Evolutionary conservation across 2,888 invertebrate species (phyloP).

Genomic region (Bellardia pandia): DNA sequence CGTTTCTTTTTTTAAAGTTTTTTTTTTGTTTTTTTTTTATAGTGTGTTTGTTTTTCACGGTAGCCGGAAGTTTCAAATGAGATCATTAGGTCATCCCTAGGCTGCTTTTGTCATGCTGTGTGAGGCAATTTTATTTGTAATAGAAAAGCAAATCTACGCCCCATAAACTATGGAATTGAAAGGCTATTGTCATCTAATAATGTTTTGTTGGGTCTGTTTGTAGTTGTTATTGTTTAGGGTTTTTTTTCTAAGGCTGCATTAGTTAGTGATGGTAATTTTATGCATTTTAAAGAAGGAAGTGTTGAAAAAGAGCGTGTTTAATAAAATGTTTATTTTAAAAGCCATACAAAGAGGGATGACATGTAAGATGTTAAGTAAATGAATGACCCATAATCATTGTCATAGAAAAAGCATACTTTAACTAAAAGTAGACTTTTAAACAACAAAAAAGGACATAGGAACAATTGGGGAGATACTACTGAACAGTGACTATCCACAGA

Average conservation of each 20-base stretch:
- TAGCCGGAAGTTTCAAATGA: constrained; percentile 64
- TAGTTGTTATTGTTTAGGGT: not conserved
- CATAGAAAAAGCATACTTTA: too few relatives aligned
- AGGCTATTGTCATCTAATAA: constrained; percentile 39
- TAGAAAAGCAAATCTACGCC: not conserved
- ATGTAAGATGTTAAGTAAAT: not conserved
- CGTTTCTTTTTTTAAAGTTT: not conserved
- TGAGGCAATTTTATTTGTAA: not conserved
- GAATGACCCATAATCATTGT: too few relatives aligned
- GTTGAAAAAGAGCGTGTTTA: not conserved
- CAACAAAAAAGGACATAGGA: too few relatives aligned
- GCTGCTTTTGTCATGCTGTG: not conserved
- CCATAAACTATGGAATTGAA: constrained; percentile 64
- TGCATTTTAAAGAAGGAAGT: constrained; percentile 69
- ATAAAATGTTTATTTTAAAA: not conserved
- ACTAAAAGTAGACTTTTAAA: too few relatives aligned
- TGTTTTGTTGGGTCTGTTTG: not conserved
- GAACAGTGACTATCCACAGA: too few relatives aligned
- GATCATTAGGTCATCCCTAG: constrained; percentile 68
- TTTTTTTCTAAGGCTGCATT: not conserved
- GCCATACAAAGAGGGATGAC: not conserved
- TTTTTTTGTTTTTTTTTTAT: not conserved
- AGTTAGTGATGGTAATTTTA: constrained; percentile 73
- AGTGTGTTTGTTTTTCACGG: constrained; percentile 31
- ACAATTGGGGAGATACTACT: too few relatives aligned